Base-by-base conservation (phyloP, 2,797 vertebrate species). In the Ctenosaura bakeri region DNA sequence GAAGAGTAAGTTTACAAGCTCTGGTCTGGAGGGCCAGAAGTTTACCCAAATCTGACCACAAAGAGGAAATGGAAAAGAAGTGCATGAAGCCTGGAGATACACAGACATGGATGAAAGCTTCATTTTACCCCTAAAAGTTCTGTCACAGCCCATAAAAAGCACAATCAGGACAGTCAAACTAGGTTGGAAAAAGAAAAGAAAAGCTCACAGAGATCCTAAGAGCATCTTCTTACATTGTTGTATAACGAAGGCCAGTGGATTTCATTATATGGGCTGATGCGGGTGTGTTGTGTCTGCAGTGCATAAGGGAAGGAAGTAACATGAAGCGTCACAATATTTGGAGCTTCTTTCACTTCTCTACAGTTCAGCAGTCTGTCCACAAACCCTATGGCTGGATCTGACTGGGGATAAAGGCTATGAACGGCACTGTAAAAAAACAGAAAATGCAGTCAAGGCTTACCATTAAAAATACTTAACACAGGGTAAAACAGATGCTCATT, bases 221-320 rank as follows among this genome's bases (percentile, higher is more conserved):
- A 93, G 42, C 46, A 86, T 62, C 80, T 92, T 97, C 97, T 98
- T 98, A 99, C 99, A 85, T 98, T 98, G 88, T 97, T 98, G 96
- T 98, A 98, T 50, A 98, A 96, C 56, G 98, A 98, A 0, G 99
- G 99, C 99, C 99, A 99, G 97, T 99, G 98, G 96, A 99, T 98
- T 97, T 99, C 99, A 29, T 99, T 99, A 97, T 99, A 99, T 14
- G 99, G 99, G 95, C 99, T 99, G 96, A 99, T 98, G 38, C 98
- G 98, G 1, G 99, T 99, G 90, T 97, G 97, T 92, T 99, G 99
- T 0, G 99, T 99, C 97, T 99, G 99, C 89, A 99, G 97, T 1
- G 98, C 97, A 0, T 99, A 99, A 0, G 99, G 99, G 96, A 99
- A 99, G 73, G 99, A 99, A 16, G 99, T 99, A 94, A 99, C 99